Conservation (phyloP, 2,797 vertebrate species). For the Neosilurus hyrtlii region DNA sequence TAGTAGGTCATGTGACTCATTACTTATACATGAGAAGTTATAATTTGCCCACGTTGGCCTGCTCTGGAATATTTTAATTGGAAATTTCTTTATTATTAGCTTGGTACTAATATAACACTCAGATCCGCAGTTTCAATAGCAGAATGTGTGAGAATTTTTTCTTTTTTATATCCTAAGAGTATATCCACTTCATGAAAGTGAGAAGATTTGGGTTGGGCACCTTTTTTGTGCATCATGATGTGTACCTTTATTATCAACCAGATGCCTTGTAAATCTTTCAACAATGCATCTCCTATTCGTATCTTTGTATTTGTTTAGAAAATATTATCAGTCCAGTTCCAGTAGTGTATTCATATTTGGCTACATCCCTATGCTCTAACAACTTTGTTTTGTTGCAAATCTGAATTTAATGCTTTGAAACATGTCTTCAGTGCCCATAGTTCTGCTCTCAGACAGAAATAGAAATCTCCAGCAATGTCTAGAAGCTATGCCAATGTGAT, state of each 20-base stretch:
- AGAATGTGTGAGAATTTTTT: not conserved
- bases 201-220: not conserved
- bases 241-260: not conserved
- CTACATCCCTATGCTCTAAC: not conserved
- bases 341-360: not conserved
- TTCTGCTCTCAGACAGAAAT: not conserved
- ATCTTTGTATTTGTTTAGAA: slow-evolving; percentile 3
- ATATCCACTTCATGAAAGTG: too few species aligned
- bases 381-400: slow-evolving; percentile 7
- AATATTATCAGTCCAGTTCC: not conserved
- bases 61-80: not conserved
- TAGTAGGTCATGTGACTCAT: not conserved
- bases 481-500: not conserved
- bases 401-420: not conserved
- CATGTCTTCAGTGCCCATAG: too few species aligned
- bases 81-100: not conserved
- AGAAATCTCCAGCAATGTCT: not conserved
- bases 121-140: not conserved
- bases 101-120: not conserved
- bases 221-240: not conserved
- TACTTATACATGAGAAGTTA: not conserved
- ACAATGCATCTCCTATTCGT: not conserved
- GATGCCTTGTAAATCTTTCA: not conserved
- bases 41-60: not conserved
- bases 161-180: not conserved